Percentiles rank a stretch among this genome's conserved stretches.
Conservation (phyloP, 2,113 vertebrate genomes). For the Melanerpes aurifrons region DNA sequence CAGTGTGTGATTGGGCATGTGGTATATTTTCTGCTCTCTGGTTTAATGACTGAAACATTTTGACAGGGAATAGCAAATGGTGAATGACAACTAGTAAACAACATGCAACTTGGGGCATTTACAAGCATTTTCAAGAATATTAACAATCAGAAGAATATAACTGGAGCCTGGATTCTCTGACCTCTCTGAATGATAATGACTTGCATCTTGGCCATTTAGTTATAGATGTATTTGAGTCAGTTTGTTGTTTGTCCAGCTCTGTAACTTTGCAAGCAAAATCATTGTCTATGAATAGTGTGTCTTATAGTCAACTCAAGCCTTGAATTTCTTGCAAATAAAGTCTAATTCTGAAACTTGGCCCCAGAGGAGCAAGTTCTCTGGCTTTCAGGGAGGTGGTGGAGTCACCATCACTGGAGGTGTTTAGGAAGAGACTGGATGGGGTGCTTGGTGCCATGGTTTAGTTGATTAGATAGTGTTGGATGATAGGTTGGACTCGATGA, state of each 20-base stretch:
- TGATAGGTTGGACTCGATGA: too few species aligned
- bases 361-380: background rate
- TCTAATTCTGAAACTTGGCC: background rate
- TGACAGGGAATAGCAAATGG: constrained; percentile 53
- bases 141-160: background rate
- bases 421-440: too few species aligned
- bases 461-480: too few species aligned
- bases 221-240: background rate
- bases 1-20: constrained; percentile 41
- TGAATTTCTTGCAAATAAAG: background rate
- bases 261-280: background rate
- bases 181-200: constrained; percentile 39
- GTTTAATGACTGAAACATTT: constrained; percentile 66
- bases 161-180: constrained; percentile 1
- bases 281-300: background rate
- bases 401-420: too few species aligned
- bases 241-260: constrained; percentile 15
- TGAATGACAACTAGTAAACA: constrained; percentile 59
- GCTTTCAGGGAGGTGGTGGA: background rate
- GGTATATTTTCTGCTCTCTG: constrained; percentile 62
- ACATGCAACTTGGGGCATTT: constrained; percentile 1
- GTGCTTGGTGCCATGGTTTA: too few species aligned
- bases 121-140: constrained; percentile 23
- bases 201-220: background rate
- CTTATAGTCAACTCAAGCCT: background rate